phyloP scores from a whole-genome alignment of 2,888 invertebrate species.

The Zhuqinia jingwanae region DNA sequence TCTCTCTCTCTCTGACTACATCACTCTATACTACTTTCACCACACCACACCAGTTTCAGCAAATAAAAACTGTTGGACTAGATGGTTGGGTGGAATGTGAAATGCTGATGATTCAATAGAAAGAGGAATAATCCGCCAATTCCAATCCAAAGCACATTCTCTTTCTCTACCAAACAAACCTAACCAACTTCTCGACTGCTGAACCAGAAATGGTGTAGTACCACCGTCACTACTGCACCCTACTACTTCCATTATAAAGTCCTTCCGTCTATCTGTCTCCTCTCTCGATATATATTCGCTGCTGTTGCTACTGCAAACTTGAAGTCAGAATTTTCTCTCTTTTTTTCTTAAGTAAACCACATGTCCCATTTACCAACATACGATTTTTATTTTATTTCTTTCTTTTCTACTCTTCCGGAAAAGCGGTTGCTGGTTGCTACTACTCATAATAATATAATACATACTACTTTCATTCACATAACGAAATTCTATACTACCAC shows the following conservation, averaged over 20 bases:
- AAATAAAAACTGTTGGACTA: background rate
- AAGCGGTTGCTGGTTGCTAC: background rate
- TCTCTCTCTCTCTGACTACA: no score
- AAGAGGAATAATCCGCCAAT: slow-evolving; percentile 60
- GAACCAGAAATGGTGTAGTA: background rate
- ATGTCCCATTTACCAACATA: slow-evolving; percentile 14
- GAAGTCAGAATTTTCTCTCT: slow-evolving; percentile 37
- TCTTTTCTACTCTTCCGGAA: slow-evolving; percentile 23
- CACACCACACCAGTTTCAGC: slow-evolving; percentile 10
- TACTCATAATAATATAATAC: background rate
- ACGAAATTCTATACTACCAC: background rate
- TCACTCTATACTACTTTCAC: background rate
- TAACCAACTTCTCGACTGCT: no score
- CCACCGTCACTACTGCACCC: background rate
- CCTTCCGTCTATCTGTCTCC: slow-evolving; percentile 14
- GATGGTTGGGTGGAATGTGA: slow-evolving; percentile 50
- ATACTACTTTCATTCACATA: background rate
- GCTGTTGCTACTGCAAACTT: background rate
- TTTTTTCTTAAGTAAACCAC: slow-evolving; percentile 13
- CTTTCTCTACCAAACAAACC: background rate
- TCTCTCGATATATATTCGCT: no score
- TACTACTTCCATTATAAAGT: slow-evolving; percentile 6
- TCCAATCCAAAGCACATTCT: slow-evolving; percentile 59
- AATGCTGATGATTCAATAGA: slow-evolving; percentile 60
- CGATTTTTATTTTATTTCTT: slow-evolving; percentile 6